Percentiles rank a stretch among this genome's conserved stretches.
Conservation (phyloP, 2,797 vertebrate genomes). For the Ficedula albicollis region DNA sequence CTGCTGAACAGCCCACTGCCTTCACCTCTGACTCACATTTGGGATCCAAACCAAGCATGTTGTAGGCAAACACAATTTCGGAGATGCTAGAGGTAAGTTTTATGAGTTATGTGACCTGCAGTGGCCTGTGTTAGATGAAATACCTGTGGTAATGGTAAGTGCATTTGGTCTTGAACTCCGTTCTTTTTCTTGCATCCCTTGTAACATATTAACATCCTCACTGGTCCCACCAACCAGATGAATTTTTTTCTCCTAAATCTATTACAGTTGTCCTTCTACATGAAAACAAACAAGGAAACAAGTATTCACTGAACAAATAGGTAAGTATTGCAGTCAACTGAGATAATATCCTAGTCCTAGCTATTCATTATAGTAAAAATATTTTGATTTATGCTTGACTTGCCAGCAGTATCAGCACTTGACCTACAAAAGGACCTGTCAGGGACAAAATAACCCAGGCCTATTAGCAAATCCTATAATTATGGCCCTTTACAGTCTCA, state of each 20-base stretch:
- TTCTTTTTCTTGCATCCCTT: neutral
- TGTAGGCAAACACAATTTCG: neutral
- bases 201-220: neutral
- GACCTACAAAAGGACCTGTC: neutral
- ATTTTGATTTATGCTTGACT: neutral
- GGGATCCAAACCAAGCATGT: neutral
- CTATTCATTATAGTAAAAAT: neutral
- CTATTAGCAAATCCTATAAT: constrained; percentile 6
- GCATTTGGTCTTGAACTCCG: neutral
- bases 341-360: neutral
- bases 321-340: neutral
- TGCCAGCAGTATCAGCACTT: neutral
- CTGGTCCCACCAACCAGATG: neutral
- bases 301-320: neutral
- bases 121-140: neutral
- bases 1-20: neutral
- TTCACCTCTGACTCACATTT: neutral
- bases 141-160: neutral
- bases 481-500: neutral
- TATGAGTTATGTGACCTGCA: neutral
- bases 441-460: neutral
- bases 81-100: neutral
- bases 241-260: neutral
- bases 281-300: neutral
- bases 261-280: neutral